Base-by-base conservation (phyloP, 2,797 vertebrate species). In the Nannoperca obscura region DNA sequence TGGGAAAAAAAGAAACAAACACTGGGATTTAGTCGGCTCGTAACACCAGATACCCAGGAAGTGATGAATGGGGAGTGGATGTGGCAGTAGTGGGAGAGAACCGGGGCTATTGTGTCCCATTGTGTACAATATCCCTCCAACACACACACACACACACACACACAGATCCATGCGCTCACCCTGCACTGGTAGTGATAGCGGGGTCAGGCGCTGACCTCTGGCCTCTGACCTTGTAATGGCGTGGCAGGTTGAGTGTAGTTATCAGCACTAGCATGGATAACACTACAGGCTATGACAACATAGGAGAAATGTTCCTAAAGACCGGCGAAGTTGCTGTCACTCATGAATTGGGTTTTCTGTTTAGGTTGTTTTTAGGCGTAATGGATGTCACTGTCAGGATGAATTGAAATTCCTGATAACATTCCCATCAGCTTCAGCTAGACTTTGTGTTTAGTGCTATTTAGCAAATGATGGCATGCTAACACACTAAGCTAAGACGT, bases 11-110 rank as follows among this genome's bases (percentile, higher is more conserved):
- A 83, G 74, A 90, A 81, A 85, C 72, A 87, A 92, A 82, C 52
- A 64, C 32, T 63, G 76, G 24, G 66, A 63, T 76, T 47, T 60
- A 49, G 24, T 44, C 44, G 1, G 71, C 32, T 57, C 20, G 1
- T 14, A 74, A 80, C 72, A 78, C 59, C 71, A 85, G 76, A 87
- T 78, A 81, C 75, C 75, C 71, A 79, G 84, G 84, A 89, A 86
- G 80, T 47, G 58, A 22, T 77, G 75, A 65, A 80, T 19, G 30
- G 63, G 71, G 81, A 63, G 66, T 76, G 83, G 69, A 83, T 76
- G 70, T 83, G 73, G 84, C 67, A 75, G 60, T 27, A 78, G 67
- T 62, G 62, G 68, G 77, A 69, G 54, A 34, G 27, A 66, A 50
- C 59, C 7, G 9, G 34, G 20, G 36, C 69, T 36, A 73, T 82